These are phyloP conservation scores for Enteromius mattozi DNA, from an alignment of 2,797 vertebrate species.

Conservation along the genomic window DNA sequence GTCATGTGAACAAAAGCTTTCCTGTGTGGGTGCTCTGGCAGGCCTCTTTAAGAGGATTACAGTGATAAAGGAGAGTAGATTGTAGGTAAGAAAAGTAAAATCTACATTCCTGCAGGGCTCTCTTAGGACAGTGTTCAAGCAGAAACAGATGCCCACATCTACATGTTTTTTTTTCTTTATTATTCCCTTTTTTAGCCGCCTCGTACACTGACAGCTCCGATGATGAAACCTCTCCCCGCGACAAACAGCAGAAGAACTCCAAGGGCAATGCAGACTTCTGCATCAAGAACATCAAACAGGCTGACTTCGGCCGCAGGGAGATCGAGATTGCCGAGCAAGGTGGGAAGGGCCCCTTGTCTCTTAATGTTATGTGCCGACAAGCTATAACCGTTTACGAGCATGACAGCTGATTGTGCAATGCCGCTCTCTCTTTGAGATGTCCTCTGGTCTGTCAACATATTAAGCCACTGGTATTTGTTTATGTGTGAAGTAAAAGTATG, in stretches of 20 bases:
- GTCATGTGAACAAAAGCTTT: constrained; percentile 11
- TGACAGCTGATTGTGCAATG: background rate
- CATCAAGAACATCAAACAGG: constrained; percentile 98
- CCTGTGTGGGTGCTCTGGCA: background rate
- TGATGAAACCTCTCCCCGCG: constrained; percentile 95
- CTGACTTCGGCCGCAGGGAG: constrained; percentile 95
- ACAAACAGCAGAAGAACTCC: constrained; percentile 98
- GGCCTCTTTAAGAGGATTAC: constrained; percentile 31
- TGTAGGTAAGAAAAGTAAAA: background rate
- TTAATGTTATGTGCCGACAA: background rate
- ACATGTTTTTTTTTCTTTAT: background rate
- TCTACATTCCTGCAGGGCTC: background rate
- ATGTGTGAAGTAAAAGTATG: constrained; percentile 20
- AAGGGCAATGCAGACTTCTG: constrained; percentile 96
- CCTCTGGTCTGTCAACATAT: background rate
- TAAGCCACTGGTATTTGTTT: background rate
- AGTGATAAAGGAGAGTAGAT: background rate
- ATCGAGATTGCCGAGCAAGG: constrained; percentile 98
- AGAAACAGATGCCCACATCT: background rate
- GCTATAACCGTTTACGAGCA: constrained; percentile 13
- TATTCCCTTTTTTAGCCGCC: constrained; percentile 81
- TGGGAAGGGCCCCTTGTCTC: constrained; percentile 4
- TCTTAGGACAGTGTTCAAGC: no score
- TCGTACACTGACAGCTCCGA: constrained; percentile 99
- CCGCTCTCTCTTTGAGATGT: background rate